Base-by-base conservation (phyloP, 2,113 vertebrate species). In the Hirundichthys speculiger region DNA sequence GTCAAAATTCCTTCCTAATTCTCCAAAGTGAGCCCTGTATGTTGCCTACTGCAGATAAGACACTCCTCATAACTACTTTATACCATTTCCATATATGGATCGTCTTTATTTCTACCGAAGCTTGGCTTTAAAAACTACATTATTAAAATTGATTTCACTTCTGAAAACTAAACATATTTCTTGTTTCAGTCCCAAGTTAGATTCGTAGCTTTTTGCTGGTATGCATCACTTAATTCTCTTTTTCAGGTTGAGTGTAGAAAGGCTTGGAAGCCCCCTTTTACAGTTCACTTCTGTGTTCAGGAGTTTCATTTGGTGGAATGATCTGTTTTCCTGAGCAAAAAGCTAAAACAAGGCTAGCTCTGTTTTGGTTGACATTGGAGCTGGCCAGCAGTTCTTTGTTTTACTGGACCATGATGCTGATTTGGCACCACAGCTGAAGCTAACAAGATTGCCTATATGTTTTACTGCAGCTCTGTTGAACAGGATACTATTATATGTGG, bases 311-410 rank as follows among this genome's bases (percentile, higher is more conserved):
- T 43, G 6, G 51, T 57, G 54, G 46, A 59, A 46, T 41, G 69
- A 77, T 50, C 50, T 18, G 43, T 55, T 70, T 66, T 68, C 58
- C 69, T 50, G 64, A 42, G 59, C 68, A 27, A 55, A 75, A n/a
- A 78, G 45, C 75, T 62, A 40, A 70, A 82, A 87, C 81, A 86
- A 84, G 60, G 77, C 56, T 0, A 60, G 60, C 74, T 84, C 77
- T 86, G 74, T 88, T 63, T 67, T 50, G 64, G 64, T 56, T 68
- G 74, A 82, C 73, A 72, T 58, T 40, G 73, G 68, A 75, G 73
- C 64, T 40, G 51, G 80, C 68, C 43, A 58, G 61, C 68, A 72
- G 43, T 68, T 84, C 75, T 82, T 82, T 83, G 73, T 84, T 80
- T 78, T 60, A 63, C 22, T 38, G 67, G 74, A 62, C 45, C 13